These are phyloP conservation scores for Sceliomorpha sp. DNA, from an alignment of 2,888 invertebrate genomes.

Conservation along the genomic window DNA sequence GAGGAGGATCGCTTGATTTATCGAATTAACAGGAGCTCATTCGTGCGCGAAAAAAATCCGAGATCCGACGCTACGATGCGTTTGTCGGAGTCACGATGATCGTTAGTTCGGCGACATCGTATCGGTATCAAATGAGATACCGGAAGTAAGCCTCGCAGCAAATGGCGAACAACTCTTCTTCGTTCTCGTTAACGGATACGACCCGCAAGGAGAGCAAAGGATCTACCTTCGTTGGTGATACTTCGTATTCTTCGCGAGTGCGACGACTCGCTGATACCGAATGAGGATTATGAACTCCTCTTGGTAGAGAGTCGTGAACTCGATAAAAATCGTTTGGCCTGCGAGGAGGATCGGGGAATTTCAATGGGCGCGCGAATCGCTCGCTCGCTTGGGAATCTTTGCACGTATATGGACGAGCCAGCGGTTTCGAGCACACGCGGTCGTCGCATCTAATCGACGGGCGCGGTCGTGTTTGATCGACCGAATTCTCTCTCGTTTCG, in stretches of 20 bases:
- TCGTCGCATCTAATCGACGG: constrained; percentile 46
- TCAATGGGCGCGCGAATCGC: constrained; percentile 47
- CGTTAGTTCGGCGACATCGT: constrained; percentile 3
- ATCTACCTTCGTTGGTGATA: constrained; percentile 7
- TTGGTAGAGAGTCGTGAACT: constrained; percentile 36
- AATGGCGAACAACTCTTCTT: constrained; percentile 1
- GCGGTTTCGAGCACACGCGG: constrained; percentile 52
- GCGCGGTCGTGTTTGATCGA: constrained; percentile 38
- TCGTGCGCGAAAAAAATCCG: no score
- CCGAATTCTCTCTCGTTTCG: constrained; percentile 18
- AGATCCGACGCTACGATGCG: constrained; percentile 2
- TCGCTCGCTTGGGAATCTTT: constrained; percentile 27
- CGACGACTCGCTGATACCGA: constrained; percentile 35
- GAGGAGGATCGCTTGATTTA: no score
- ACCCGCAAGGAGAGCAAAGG: constrained; percentile 25
- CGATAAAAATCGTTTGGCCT: constrained; percentile 51
- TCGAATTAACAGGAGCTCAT: no score
- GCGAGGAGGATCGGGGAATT: constrained; percentile 47
- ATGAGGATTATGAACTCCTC: constrained; percentile 35
- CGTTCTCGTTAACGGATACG: constrained; percentile 26
- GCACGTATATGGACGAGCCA: constrained; percentile 47
- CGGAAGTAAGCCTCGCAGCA: constrained; percentile 17
- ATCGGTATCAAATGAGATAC: constrained; percentile 9
- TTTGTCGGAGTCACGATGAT: constrained; percentile 7
- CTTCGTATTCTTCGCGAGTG: constrained; percentile 45